Conservation (phyloP, 2,113 vertebrate species). For the Callaeas wilsoni region DNA sequence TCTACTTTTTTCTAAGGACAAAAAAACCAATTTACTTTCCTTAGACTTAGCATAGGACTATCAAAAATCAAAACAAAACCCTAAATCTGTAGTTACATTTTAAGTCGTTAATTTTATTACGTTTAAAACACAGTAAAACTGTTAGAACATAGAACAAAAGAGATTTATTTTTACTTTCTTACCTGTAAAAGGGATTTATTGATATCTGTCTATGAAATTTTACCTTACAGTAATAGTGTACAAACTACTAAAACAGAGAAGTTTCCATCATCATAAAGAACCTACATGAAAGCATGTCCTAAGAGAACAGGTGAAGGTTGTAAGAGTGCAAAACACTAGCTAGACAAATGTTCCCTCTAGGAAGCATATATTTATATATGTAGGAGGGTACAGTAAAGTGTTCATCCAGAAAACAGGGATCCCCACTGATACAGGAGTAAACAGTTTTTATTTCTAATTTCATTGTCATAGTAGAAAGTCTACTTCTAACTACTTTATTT, state of each 20-base stretch:
- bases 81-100: neutral
- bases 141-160: neutral
- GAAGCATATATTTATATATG: neutral
- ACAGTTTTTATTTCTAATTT: neutral
- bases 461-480: neutral
- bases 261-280: neutral
- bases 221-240: neutral
- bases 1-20: neutral
- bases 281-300: neutral
- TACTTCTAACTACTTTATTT: neutral
- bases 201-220: neutral
- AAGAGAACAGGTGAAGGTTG: neutral
- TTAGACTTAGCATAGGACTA: neutral
- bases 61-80: neutral
- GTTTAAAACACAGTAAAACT: neutral
- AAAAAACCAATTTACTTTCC: neutral
- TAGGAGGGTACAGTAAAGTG: neutral
- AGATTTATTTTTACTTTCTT: slow-evolving; percentile 16
- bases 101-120: slow-evolving; percentile 1
- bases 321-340: neutral
- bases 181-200: neutral
- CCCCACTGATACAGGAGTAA: neutral
- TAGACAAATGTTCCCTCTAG: neutral
- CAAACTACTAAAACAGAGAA: neutral
- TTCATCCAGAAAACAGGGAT: neutral